Evolutionary conservation across 1,140 invertebrate genomes (phyloP).

Genomic region (Colletes gigas): DNA sequence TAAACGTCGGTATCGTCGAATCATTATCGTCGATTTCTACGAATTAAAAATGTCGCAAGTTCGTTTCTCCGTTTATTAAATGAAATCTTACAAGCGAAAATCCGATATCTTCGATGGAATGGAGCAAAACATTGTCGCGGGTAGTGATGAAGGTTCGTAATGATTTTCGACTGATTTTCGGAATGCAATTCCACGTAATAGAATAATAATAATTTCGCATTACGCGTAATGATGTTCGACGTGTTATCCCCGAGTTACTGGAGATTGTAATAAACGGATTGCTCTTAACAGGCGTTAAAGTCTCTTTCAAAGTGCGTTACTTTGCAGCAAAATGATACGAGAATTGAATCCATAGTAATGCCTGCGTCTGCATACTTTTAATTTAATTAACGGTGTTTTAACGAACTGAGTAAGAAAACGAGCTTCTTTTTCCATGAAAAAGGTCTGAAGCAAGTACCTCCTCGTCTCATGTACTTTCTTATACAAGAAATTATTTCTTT

Average conservation of each 20-base stretch:
- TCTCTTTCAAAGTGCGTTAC: conserved; percentile 20
- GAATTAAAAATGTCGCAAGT: neutral
- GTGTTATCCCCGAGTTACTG: neutral
- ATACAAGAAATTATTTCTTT: too few species aligned
- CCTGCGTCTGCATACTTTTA: neutral
- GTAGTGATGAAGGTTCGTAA: conserved; percentile 25
- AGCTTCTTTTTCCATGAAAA: too few species aligned
- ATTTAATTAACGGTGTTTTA: neutral
- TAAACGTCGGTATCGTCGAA: neutral
- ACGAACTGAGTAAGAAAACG: too few species aligned
- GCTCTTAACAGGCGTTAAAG: conserved; percentile 40
- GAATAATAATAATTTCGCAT: too few species aligned
- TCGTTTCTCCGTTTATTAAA: neutral
- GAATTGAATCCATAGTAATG: neutral
- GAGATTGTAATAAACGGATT: neutral
- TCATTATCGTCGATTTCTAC: neutral
- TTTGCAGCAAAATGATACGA: neutral
- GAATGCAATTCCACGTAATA: too few species aligned
- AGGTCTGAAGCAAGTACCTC: too few species aligned
- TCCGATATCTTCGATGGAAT: too few species aligned
- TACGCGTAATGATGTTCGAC: too few species aligned
- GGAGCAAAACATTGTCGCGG: too few species aligned
- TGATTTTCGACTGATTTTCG: neutral
- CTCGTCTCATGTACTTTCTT: too few species aligned
- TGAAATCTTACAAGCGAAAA: neutral